phyloP scores from a whole-genome alignment of 2,113 vertebrate species.

The Columba livia region DNA sequence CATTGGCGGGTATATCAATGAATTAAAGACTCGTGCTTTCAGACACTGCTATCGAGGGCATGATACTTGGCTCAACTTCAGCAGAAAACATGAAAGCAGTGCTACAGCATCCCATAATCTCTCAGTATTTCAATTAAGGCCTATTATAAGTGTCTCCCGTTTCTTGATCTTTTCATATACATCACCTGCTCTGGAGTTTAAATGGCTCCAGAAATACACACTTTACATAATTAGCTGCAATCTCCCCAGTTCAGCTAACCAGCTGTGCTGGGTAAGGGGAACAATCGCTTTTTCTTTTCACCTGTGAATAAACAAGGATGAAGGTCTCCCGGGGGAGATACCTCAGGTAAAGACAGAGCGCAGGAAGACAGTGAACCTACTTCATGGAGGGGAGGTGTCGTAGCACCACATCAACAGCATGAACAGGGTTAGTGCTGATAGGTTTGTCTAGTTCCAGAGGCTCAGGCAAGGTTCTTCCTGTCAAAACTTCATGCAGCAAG shows the following conservation, averaged over 20 bases:
- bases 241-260: not conserved
- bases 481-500: constrained; percentile 96
- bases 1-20: not conserved
- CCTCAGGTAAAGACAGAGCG: constrained; percentile 35
- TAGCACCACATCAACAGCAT: constrained; percentile 98
- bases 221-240: not conserved
- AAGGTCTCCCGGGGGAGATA: constrained; percentile 6
- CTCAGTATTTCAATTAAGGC: not conserved
- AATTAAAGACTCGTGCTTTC: not conserved
- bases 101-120: not conserved
- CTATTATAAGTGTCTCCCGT: not conserved
- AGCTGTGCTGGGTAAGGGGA: not conserved
- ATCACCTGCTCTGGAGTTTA: not conserved
- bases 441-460: constrained; percentile 98
- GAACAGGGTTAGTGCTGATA: constrained; percentile 99
- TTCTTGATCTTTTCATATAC: not conserved
- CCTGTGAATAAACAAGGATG: constrained; percentile 20
- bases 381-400: constrained; percentile 99
- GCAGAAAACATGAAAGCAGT: not conserved
- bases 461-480: constrained; percentile 94
- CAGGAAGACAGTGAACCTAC: constrained; percentile 79
- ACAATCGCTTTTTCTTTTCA: not conserved
- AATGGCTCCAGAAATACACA: not conserved
- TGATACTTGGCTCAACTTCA: not conserved
- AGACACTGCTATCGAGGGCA: not conserved